These are phyloP conservation scores for Leucoraja ocellata DNA, from an alignment of 2,797 vertebrate species.

Conservation along the genomic window DNA sequence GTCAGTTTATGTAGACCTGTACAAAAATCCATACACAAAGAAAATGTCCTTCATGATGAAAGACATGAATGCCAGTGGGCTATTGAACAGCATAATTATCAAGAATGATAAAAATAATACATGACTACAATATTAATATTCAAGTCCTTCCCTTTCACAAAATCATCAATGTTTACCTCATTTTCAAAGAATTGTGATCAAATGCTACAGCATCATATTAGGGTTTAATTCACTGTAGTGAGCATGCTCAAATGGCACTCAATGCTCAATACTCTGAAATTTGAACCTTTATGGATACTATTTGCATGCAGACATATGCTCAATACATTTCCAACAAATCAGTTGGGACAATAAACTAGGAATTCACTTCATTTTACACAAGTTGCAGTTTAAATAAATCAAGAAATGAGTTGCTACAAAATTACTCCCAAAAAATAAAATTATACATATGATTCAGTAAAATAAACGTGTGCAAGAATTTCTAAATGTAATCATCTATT, in stretches of 20 bases:
- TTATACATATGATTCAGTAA: too few species aligned
- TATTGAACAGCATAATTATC: background rate
- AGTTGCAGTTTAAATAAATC: background rate
- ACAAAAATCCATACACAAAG: conserved; percentile 26
- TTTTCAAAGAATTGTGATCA: conserved; percentile 30
- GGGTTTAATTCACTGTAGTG: conserved; percentile 32
- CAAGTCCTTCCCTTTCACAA: conserved; percentile 15
- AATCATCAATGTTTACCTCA: conserved; percentile 19
- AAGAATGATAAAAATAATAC: background rate
- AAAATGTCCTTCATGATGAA: conserved; percentile 12
- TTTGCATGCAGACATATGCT: conserved; percentile 2
- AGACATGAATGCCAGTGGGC: background rate
- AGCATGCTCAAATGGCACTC: conserved; percentile 17
- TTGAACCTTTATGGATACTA: conserved; percentile 10
- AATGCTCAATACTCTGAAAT: background rate
- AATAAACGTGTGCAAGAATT: background rate
- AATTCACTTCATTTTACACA: background rate
- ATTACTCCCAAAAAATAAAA: background rate
- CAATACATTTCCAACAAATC: conserved; percentile 7
- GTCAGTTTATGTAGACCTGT: background rate
- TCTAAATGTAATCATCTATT: too few species aligned
- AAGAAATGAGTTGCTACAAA: background rate
- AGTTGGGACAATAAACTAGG: background rate
- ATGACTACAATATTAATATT: background rate
- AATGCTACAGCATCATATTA: conserved; percentile 28